Evolutionary conservation across 2,113 vertebrate genomes (phyloP).

Genomic region (Columbina picui): DNA sequence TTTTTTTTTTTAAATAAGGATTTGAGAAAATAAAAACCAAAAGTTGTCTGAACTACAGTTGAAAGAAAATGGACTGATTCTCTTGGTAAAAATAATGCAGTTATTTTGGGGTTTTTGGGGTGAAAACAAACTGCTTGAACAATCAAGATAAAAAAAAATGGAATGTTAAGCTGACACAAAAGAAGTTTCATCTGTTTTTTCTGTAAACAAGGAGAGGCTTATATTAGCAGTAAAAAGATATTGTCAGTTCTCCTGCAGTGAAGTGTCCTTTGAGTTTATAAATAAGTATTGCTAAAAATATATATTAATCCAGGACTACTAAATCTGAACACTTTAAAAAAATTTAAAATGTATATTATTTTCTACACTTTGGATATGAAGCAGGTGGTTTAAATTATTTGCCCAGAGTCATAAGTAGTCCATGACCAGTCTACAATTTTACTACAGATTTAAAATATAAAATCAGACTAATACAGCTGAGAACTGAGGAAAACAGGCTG

Average conservation of each 20-base stretch:
- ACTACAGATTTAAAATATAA: background rate
- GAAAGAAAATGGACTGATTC: background rate
- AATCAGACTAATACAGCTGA: background rate
- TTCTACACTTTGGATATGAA: background rate
- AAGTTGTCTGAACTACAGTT: background rate
- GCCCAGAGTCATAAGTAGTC: background rate
- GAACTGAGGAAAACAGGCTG: background rate
- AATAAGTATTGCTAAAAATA: background rate
- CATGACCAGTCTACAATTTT: background rate
- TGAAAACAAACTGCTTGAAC: background rate
- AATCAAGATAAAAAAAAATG: background rate
- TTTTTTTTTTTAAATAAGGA: constrained; percentile 51
- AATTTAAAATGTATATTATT: background rate
- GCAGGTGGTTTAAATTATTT: background rate
- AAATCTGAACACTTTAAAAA: background rate
- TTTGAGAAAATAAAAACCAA: background rate
- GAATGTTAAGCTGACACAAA: background rate
- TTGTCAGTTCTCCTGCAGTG: background rate
- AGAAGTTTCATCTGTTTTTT: background rate
- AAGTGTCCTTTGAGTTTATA: background rate
- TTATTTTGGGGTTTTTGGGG: background rate
- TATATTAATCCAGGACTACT: background rate
- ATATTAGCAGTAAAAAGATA: background rate
- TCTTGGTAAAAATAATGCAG: background rate
- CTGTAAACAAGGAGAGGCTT: background rate